Conservation (phyloP, 2,113 vertebrate genomes). For the Daboia siamensis region DNA sequence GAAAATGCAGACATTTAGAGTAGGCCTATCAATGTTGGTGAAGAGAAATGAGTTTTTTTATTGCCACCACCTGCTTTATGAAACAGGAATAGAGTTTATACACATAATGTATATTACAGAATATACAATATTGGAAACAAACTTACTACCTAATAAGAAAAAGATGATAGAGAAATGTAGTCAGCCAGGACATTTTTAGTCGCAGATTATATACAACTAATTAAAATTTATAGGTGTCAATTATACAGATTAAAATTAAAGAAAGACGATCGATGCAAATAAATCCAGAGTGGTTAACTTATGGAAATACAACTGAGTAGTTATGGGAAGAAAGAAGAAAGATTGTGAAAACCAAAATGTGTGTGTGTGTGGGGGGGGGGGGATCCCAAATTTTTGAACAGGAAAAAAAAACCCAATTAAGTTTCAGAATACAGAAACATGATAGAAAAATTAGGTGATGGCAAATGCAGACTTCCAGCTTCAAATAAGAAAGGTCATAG, state of each 20-base stretch:
- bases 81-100: no score
- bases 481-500: not conserved
- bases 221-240: not conserved
- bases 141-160: not conserved
- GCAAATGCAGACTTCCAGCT: not conserved
- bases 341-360: not conserved
- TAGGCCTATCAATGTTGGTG: not conserved
- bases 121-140: not conserved
- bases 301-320: not conserved
- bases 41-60: not conserved
- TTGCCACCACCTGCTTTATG: not conserved
- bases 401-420: not conserved
- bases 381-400: not conserved
- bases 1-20: not conserved
- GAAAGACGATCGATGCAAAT: not conserved
- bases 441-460: not conserved
- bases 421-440: not conserved
- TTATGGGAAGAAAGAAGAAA: not conserved
- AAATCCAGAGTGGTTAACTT: not conserved
- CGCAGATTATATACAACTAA: not conserved
- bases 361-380: not conserved
- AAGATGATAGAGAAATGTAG: not conserved
- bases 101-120: not conserved
- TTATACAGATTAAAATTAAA: not conserved
- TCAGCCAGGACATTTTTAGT: not conserved